Conservation (phyloP, 2,888 invertebrate species). For the Spodoptera littoralis region DNA sequence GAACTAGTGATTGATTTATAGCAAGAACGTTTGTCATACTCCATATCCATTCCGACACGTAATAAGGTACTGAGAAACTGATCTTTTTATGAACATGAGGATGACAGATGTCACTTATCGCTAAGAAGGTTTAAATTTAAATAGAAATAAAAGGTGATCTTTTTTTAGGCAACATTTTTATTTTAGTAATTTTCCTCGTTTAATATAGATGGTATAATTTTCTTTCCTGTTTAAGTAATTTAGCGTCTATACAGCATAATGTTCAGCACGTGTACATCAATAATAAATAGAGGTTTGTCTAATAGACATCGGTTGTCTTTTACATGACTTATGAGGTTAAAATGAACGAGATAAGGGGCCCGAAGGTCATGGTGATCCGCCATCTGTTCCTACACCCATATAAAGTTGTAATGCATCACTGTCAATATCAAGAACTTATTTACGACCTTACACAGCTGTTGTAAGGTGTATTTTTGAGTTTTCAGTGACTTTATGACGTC, state of each 20-base stretch:
- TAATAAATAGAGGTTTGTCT: constrained; percentile 47
- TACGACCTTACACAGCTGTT: constrained; percentile 39
- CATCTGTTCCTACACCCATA: constrained; percentile 74
- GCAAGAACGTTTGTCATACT: constrained; percentile 17
- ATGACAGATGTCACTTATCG: constrained; percentile 3
- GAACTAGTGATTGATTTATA: constrained; percentile 39
- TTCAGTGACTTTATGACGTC: constrained; percentile 41
- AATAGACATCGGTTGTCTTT: constrained; percentile 41
- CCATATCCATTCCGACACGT: no score
- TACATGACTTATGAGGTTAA: constrained; percentile 58
- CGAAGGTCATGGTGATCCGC: constrained; percentile 78
- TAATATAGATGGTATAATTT: constrained; percentile 3
- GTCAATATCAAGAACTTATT: constrained; percentile 46
- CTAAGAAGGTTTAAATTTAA: neutral
- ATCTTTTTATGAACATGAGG: constrained; percentile 15
- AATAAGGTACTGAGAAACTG: constrained; percentile 8
- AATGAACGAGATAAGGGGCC: constrained; percentile 55
- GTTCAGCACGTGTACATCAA: constrained; percentile 39
- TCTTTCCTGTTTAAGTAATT: constrained; percentile 14
- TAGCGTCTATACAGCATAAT: constrained; percentile 13
- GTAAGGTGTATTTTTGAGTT: constrained; percentile 43
- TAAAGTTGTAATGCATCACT: constrained; percentile 55
- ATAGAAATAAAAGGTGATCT: neutral
- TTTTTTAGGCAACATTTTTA: no score
- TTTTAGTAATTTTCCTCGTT: no score